Evolutionary conservation across 2,113 vertebrate species (phyloP), one percentile per base, ranked within the genome.

Genomic region (Psammodynastes pulverulentus): DNA sequence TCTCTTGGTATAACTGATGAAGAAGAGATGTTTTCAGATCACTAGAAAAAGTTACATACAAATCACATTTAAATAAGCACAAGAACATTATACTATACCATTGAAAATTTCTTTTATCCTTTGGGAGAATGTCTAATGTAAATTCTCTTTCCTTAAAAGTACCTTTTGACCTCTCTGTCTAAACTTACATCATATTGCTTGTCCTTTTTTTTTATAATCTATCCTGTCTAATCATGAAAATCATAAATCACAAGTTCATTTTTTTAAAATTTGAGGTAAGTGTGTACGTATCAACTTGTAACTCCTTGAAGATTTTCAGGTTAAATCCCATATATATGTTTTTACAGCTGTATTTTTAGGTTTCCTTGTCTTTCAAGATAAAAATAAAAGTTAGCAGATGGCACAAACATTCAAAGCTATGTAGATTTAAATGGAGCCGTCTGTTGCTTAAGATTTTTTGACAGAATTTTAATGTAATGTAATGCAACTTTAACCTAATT

Each of bases 381-480:
- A 92, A 93, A 72, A 91, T 92, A 94, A 95, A 91, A 95, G 93
- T 91, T 93, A 95, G 91, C 95, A 95, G 95, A 91, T 96, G 95
- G 96, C 93, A 97, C 94, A 86, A 94, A 94, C 58, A 95, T 96
- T 97, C 93, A 34, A 96, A 96, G 94, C 93, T 95, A n/a, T 53
- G 62, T 5, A 88, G 2, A 86, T 95, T 95, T 94, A 91, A 87
- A 96, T 43, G 2, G 92, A 93, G 93, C 90, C 92, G 90, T 92
- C n/a, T 39, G 92, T 88, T 90, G 94, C 95, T 95, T 96, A 94
- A 92, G 94, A 1, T 3, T 72, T 94, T 95, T 94, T 88, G 56
- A 0, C 0, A 86, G 24, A 2, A 88, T 94, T 9, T 94, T 45
- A 1, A 9, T n/a, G n/a, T 45, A 26, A 92, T 0, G 79, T 62